Evolutionary conservation across 2,797 vertebrate species (phyloP).

Genomic region (Arnoldichthys spilopterus): DNA sequence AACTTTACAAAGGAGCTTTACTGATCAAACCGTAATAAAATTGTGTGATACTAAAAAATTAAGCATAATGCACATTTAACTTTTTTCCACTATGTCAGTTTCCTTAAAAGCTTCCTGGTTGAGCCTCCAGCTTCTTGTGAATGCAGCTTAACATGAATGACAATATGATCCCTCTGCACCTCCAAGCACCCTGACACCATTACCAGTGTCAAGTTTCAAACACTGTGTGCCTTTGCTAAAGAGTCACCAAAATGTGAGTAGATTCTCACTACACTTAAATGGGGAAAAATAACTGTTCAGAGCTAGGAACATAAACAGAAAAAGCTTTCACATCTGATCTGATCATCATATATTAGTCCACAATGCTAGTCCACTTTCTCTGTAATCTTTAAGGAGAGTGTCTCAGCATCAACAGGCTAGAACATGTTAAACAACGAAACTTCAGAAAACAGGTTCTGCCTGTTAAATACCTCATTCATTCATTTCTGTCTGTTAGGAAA

Average conservation of each 20-base stretch:
- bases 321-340: background rate
- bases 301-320: background rate
- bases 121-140: background rate
- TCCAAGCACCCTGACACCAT: background rate
- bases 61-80: background rate
- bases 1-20: background rate
- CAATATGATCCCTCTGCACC: background rate
- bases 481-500: constrained; percentile 34
- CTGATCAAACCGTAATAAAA: background rate
- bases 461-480: constrained; percentile 27
- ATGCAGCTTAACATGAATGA: background rate
- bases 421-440: constrained; percentile 23
- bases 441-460: constrained; percentile 42
- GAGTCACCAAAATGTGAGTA: background rate
- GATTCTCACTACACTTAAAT: background rate
- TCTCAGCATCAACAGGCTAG: constrained; percentile 25
- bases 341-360: background rate
- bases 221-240: background rate
- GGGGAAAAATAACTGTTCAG: background rate
- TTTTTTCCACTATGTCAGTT: background rate
- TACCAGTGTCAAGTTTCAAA: background rate
- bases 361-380: constrained; percentile 1
- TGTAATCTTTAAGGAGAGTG: background rate
- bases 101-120: background rate
- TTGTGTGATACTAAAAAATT: background rate